Evolutionary conservation across 2,797 vertebrate genomes (phyloP).

Genomic region (Moxostoma hubbsi): DNA sequence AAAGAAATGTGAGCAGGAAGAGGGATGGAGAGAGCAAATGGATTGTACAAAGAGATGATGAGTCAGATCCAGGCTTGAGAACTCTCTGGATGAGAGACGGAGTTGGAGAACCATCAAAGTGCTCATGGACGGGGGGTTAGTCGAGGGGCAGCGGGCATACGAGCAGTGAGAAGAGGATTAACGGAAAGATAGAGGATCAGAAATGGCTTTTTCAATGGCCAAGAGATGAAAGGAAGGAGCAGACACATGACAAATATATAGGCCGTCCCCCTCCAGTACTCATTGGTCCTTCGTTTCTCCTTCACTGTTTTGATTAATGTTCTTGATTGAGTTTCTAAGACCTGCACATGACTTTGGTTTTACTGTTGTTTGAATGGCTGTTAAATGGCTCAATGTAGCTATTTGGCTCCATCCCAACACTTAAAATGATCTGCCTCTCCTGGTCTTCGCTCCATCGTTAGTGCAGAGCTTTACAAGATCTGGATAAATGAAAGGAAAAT

Average conservation of each 20-base stretch:
- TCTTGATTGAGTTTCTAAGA: constrained; percentile 36
- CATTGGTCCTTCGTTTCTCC: constrained; percentile 38
- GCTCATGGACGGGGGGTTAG: constrained; percentile 30
- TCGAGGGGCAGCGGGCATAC: constrained; percentile 33
- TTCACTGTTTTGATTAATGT: constrained; percentile 44
- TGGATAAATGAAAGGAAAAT: constrained; percentile 14
- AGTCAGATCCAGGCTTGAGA: constrained; percentile 36
- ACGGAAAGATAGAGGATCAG: constrained; percentile 13
- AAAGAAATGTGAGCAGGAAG: constrained; percentile 40
- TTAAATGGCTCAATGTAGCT: constrained; percentile 46
- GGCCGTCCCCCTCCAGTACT: constrained; percentile 7
- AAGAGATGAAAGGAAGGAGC: constrained; percentile 30
- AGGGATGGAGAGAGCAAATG: constrained; percentile 40
- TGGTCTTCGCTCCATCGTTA: constrained; percentile 24
- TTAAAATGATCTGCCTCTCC: constrained; percentile 37
- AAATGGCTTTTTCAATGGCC: constrained; percentile 37
- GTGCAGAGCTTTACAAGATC: constrained; percentile 27
- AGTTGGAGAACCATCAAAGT: constrained; percentile 47
- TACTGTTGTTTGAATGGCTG: constrained; percentile 33
- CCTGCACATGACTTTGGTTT: constrained; percentile 32
- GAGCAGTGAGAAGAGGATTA: constrained; percentile 34
- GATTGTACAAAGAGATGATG: constrained; percentile 34
- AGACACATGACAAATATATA: constrained; percentile 33
- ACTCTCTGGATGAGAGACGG: constrained; percentile 24
- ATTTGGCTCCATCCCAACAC: constrained; percentile 43